Conservation (phyloP, 1,140 invertebrate genomes). For the Drosophila lowei region DNA sequence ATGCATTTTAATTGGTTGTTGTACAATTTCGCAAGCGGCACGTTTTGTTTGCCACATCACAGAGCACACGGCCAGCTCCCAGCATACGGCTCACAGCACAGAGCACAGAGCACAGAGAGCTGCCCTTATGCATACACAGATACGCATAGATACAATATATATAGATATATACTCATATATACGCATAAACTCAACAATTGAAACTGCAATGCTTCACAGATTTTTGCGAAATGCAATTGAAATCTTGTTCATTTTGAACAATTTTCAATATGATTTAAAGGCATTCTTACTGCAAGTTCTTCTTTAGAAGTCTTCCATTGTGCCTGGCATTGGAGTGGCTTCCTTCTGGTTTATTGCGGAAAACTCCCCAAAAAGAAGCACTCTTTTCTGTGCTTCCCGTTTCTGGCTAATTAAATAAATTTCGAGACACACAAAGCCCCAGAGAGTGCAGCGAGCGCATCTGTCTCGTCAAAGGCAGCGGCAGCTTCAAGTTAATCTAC, state of each 20-base stretch:
- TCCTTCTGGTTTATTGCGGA: not conserved
- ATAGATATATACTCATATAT: too few relatives aligned
- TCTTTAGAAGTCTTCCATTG: constrained; percentile 1
- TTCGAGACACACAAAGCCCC: constrained; percentile 24
- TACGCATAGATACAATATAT: constrained; percentile 34
- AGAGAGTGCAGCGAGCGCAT: constrained; percentile 28
- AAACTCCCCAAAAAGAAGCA: constrained; percentile 10
- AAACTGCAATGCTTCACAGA: constrained; percentile 50
- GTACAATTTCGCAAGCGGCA: constrained; percentile 78
- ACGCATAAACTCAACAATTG: constrained; percentile 42
- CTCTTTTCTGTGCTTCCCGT: constrained; percentile 15
- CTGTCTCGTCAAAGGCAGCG: constrained; percentile 32
- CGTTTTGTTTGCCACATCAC: constrained; percentile 78
- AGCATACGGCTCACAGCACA: constrained; percentile 44
- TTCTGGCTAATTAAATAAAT: constrained; percentile 49
- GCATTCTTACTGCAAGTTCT: constrained; percentile 12
- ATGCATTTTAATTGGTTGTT: constrained; percentile 81
- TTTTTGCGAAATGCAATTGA: constrained; percentile 72
- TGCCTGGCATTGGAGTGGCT: constrained; percentile 7
- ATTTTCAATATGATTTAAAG: constrained; percentile 48
- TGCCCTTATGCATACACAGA: constrained; percentile 57
- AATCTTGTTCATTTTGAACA: constrained; percentile 52
- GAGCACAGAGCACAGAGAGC: constrained; percentile 33
- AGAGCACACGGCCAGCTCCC: constrained; percentile 31
- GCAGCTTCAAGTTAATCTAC: constrained; percentile 77